phyloP scores from a whole-genome alignment of 2,888 invertebrate species.

The Hydriomena furcata region DNA sequence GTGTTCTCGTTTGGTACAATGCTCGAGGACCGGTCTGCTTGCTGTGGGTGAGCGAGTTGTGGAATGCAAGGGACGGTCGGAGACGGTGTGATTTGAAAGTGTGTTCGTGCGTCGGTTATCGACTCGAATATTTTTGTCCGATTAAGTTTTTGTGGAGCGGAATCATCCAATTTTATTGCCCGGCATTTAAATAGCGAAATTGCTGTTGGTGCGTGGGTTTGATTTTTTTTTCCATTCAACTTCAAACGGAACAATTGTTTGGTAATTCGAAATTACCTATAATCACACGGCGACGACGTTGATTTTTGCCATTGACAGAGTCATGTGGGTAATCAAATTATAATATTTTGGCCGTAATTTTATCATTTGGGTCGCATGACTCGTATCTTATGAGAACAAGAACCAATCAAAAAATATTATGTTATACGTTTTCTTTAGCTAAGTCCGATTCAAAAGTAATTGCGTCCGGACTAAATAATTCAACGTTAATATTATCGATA shows the following conservation, averaged over 20 bases:
- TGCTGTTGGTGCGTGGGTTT: constrained; percentile 40
- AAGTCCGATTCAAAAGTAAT: background rate
- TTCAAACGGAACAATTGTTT: constrained; percentile 53
- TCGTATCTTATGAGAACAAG: too few relatives aligned
- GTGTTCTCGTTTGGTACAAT: constrained; percentile 71
- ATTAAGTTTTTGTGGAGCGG: constrained; percentile 39
- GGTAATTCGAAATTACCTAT: constrained; percentile 61
- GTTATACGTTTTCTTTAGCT: too few relatives aligned
- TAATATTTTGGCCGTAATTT: background rate
- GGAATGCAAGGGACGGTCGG: constrained; percentile 78
- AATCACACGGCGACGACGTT: constrained; percentile 55
- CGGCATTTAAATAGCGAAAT: constrained; percentile 33
- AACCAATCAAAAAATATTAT: too few relatives aligned
- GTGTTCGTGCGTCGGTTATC: constrained; percentile 62
- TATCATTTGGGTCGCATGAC: too few relatives aligned
- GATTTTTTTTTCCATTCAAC: constrained; percentile 48
- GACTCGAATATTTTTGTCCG: constrained; percentile 52
- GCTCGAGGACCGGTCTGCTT: constrained; percentile 76
- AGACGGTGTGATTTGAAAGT: constrained; percentile 76
- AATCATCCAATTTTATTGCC: constrained; percentile 33
- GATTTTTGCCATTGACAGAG: constrained; percentile 53
- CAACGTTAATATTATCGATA: constrained; percentile 4
- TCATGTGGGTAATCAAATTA: constrained; percentile 51
- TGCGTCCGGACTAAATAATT: background rate
- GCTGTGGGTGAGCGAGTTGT: constrained; percentile 81